Evolutionary conservation across 2,888 invertebrate genomes (phyloP).

Genomic region (Drosophila paramelanica): DNA sequence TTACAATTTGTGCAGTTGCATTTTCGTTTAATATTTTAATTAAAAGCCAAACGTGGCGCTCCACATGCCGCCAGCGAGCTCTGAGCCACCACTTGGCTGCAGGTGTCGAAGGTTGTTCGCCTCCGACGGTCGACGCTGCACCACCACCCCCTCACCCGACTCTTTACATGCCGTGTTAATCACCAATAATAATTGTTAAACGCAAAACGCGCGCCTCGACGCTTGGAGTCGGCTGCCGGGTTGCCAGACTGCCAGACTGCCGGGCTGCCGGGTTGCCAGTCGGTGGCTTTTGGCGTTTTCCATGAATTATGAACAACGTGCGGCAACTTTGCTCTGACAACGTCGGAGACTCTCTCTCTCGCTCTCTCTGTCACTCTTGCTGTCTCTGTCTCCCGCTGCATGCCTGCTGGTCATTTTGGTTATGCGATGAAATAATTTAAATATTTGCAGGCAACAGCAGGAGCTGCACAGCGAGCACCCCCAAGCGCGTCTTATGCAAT

Average conservation of each 20-base stretch:
- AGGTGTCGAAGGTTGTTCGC: slow-evolving; percentile 76
- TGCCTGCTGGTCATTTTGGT: slow-evolving; percentile 76
- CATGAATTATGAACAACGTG: slow-evolving; percentile 69
- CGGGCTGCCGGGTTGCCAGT: slow-evolving; percentile 22
- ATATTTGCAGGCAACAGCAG: slow-evolving; percentile 67
- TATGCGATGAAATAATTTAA: slow-evolving; percentile 80
- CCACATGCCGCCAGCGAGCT: slow-evolving; percentile 61
- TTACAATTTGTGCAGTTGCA: slow-evolving; percentile 69
- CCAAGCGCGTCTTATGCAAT: slow-evolving; percentile 76
- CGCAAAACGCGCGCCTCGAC: slow-evolving; percentile 68
- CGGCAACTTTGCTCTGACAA: slow-evolving; percentile 9
- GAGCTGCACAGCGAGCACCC: slow-evolving; percentile 56
- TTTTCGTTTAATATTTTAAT: slow-evolving; percentile 78
- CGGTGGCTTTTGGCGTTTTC: slow-evolving; percentile 64
- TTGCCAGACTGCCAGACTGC: slow-evolving; percentile 22
- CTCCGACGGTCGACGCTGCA: slow-evolving; percentile 7
- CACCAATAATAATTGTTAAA: slow-evolving; percentile 81
- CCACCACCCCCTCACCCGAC: slow-evolving; percentile 14
- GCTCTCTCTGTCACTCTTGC: too few relatives aligned
- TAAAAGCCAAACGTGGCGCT: slow-evolving; percentile 74
- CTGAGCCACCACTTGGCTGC: slow-evolving; percentile 45
- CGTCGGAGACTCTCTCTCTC: too few relatives aligned
- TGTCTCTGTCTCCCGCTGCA: slow-evolving; percentile 29
- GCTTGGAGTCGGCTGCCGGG: slow-evolving; percentile 19
- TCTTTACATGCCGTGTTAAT: slow-evolving; percentile 79